Conservation (phyloP, 2,888 invertebrate genomes). For the Drosophila koepferae region DNA sequence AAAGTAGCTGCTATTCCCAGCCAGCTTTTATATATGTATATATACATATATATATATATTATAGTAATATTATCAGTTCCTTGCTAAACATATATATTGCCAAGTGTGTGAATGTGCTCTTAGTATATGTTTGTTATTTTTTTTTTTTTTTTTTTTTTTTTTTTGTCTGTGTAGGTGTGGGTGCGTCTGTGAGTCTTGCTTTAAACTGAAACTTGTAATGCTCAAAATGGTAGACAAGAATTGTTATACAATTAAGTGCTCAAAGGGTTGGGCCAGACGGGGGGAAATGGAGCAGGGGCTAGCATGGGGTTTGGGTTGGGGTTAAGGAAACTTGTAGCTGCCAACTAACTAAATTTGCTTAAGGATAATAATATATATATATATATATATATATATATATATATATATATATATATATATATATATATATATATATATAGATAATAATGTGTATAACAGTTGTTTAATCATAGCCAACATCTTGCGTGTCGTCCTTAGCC, state of each 20-base stretch:
- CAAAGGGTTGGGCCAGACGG: neutral
- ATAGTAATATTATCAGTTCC: conserved; percentile 59
- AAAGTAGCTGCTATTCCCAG: conserved; percentile 60
- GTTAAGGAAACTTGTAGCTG: conserved; percentile 44
- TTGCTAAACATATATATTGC: conserved; percentile 41
- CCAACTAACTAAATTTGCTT: conserved; percentile 47
- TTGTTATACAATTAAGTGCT: conserved; percentile 46
- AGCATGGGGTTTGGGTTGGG: neutral
- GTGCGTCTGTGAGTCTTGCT: conserved; percentile 50
- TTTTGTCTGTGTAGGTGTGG: neutral
- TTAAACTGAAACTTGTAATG: conserved; percentile 79
- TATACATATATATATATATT: conserved; percentile 30
- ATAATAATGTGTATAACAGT: conserved; percentile 25
- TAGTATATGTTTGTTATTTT: conserved; percentile 12
- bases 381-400: neutral
- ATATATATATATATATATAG: conserved; percentile 2
- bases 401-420: conserved; percentile 8
- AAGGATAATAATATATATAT: conserved; percentile 17
- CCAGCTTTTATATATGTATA: conserved; percentile 44
- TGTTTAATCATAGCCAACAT: conserved; percentile 34
- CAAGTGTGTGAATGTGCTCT: conserved; percentile 16
- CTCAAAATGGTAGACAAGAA: conserved; percentile 63
- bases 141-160: conserved; percentile 28
- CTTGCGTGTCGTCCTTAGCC: conserved; percentile 31
- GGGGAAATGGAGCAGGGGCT: neutral